Evolutionary conservation across 2,113 vertebrate species (phyloP), one percentile per base, ranked within the genome.

Genomic region (Tenrec ecaudatus): DNA sequence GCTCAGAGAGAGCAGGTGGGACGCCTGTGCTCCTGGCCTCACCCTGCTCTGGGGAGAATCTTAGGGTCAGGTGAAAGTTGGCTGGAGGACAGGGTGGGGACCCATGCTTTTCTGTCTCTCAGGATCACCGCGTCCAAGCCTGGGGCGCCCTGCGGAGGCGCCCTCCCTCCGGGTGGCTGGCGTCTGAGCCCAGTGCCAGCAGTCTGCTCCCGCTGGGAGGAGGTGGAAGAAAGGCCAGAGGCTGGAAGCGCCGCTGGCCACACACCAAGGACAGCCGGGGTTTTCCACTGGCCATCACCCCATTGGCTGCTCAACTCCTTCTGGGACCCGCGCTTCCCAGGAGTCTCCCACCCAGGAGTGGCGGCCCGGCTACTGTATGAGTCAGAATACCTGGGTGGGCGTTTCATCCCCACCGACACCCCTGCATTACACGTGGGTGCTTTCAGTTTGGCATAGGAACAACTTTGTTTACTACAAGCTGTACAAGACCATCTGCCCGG

Each of bases 111-210:
- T 19, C 25, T 29, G 60, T 23, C 2, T 23, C 66, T 12, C 17
- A 22, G 22, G 20, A 15, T 11, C 23, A 69, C 36, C 14, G 12
- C 1, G 3, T 22, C 31, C 17, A 16, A 33, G 22, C 71, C 38
- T 31, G 38, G n/a, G 33, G 76, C 4, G 8, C 58, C 64, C 2
- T 15, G 83, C 12, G 8, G 64, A 16, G 4, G 27, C 25, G 7
- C n/a, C 7, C 40, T 36, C 9, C 38, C n/a, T n/a, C n/a, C 2
- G 0, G 15, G 43, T 47, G 58, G 69, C 69, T 15, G 15, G 16
- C 16, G 6, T 6, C 2, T 11, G 23, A 77, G 3, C 25, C 36
- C 27, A 0, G 16, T 3, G 1, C 9, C 53, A 0, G 6, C n/a
- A 2, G 1, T 23, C 66, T 0, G 58, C 11, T 4, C 36, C 58